Evolutionary conservation across 2,888 invertebrate species (phyloP).

Genomic region (Cremastinae sp.): DNA sequence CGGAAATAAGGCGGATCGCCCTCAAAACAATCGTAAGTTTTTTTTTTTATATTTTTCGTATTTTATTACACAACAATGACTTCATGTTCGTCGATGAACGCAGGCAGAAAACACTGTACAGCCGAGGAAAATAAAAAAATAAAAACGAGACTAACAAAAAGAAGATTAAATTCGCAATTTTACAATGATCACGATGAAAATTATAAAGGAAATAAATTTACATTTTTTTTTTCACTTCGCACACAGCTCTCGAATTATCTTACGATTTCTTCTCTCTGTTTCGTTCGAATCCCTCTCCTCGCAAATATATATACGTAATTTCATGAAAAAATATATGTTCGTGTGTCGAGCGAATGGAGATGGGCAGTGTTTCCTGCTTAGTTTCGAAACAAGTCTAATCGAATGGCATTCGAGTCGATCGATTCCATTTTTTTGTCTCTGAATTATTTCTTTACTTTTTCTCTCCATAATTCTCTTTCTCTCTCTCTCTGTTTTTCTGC

Average conservation of each 20-base stretch:
- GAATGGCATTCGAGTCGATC: constrained; percentile 52
- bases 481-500: constrained; percentile 30
- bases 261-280: constrained; percentile 17
- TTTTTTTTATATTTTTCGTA: background rate
- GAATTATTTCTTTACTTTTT: constrained; percentile 5
- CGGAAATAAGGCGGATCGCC: constrained; percentile 49
- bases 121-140: constrained; percentile 3
- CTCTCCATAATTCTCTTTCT: constrained; percentile 12
- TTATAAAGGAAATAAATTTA: constrained; percentile 12
- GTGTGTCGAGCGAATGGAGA: constrained; percentile 33
- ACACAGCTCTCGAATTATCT: constrained; percentile 1
- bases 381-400: constrained; percentile 48
- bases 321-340: constrained; percentile 50
- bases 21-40: constrained; percentile 48
- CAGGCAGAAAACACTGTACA: constrained; percentile 52
- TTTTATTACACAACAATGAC: constrained; percentile 52
- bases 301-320: constrained; percentile 16
- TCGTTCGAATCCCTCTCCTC: background rate
- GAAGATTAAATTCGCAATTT: background rate
- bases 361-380: constrained; percentile 56
- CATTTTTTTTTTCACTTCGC: constrained; percentile 13
- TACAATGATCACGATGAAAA: constrained; percentile 4
- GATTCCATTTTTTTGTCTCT: constrained; percentile 44
- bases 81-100: constrained; percentile 43
- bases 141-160: constrained; percentile 1